phyloP scores from a whole-genome alignment of 2,797 vertebrate genomes.

The Melanotaenia maccullochi region DNA sequence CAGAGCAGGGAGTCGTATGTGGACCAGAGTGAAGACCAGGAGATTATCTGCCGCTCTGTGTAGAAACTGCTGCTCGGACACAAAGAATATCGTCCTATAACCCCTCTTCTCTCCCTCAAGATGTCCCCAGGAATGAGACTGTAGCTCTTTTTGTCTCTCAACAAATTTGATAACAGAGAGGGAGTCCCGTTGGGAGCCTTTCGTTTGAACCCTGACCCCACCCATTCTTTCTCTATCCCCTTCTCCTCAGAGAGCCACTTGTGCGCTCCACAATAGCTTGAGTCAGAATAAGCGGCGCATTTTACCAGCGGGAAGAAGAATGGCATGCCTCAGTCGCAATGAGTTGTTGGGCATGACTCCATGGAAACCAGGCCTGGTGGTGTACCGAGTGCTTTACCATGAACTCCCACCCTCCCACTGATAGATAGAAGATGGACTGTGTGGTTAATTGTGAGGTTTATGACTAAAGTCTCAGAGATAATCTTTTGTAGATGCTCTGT shows the following conservation, averaged over 20 bases:
- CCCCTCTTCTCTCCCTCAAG: slow-evolving; percentile 60
- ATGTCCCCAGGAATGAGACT: slow-evolving; percentile 74
- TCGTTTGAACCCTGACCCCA: slow-evolving; percentile 83
- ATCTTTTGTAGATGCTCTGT: slow-evolving; percentile 80
- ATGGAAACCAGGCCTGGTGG: slow-evolving; percentile 84
- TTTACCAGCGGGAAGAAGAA: slow-evolving; percentile 76
- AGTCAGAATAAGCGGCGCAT: slow-evolving; percentile 80
- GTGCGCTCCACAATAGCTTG: slow-evolving; percentile 82
- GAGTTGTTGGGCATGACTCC: slow-evolving; percentile 76
- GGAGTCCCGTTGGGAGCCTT: slow-evolving; percentile 74
- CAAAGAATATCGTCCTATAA: slow-evolving; percentile 62
- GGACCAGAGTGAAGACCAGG: slow-evolving; percentile 39
- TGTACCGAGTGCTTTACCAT: slow-evolving; percentile 58
- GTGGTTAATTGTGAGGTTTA: slow-evolving; percentile 76
- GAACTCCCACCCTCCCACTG: slow-evolving; percentile 61
- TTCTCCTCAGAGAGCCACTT: slow-evolving; percentile 86
- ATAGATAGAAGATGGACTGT: slow-evolving; percentile 82
- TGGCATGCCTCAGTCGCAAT: slow-evolving; percentile 77
- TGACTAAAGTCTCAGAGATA: slow-evolving; percentile 81
- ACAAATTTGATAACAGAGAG: slow-evolving; percentile 86
- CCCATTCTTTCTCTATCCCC: slow-evolving; percentile 77
- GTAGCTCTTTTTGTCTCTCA: slow-evolving; percentile 80
- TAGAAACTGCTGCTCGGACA: slow-evolving; percentile 46
- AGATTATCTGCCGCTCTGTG: slow-evolving; percentile 29
- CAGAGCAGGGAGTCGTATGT: slow-evolving; percentile 42